These are phyloP conservation scores for Antedon bifida DNA, from an alignment of 35 echinoderm and acorn worm genomes.

Conservation along the genomic window DNA sequence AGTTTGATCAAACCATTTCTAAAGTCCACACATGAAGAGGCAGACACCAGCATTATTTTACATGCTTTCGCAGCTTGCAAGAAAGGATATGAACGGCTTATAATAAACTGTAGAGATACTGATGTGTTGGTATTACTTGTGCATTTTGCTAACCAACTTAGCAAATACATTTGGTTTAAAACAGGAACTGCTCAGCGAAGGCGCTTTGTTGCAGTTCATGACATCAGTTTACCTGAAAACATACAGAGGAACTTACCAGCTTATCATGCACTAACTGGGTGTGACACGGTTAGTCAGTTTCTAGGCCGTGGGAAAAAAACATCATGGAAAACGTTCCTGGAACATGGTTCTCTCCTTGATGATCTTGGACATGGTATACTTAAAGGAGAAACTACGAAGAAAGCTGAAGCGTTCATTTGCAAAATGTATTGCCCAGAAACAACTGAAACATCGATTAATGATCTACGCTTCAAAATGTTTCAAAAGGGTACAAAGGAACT, in stretches of 20 bases:
- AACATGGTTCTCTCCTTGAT: background rate
- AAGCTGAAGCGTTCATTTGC: background rate
- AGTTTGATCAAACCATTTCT: no score
- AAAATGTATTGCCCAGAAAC: background rate
- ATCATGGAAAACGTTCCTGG: conserved; percentile 15
- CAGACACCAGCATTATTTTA: conserved; percentile 19
- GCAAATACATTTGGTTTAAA: conserved; percentile 7
- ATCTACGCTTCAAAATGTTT: conserved; percentile 7
- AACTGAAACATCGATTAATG: background rate
- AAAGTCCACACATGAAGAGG: conserved; percentile 26
- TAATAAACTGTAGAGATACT: conserved; percentile 17
- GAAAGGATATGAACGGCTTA: background rate
- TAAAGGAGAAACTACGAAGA: background rate
- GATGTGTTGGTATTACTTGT: conserved; percentile 25
- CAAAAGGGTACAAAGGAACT: conserved; percentile 11
- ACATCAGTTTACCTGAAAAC: background rate
- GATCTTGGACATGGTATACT: conserved; percentile 7
- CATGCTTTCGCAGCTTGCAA: conserved; percentile 8
- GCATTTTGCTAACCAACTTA: background rate
- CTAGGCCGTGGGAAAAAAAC: conserved; percentile 18
- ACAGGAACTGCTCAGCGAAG: background rate
- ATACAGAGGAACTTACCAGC: background rate
- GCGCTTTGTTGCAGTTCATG: conserved; percentile 19
- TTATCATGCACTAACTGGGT: conserved; percentile 28
- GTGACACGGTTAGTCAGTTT: conserved; percentile 9